Conservation (phyloP, 2,113 vertebrate genomes). For the Heliornis fulica region DNA sequence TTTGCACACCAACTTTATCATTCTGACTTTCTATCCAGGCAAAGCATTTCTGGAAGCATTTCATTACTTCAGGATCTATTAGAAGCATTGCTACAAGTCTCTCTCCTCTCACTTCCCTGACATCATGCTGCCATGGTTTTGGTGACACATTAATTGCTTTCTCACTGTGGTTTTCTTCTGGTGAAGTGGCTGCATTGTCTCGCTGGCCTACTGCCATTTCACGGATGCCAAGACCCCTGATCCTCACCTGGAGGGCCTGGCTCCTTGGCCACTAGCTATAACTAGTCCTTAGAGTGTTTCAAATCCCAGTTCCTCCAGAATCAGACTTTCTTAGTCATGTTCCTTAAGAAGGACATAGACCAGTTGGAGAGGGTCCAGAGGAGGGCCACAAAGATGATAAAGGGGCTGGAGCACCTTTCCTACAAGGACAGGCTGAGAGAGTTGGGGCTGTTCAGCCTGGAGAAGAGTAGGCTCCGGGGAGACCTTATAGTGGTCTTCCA, state of each 20-base stretch:
- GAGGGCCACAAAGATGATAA: too few species aligned
- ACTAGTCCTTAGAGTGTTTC: background rate
- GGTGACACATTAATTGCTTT: background rate
- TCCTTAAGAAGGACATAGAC: too few species aligned
- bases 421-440: too few species aligned
- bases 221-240: background rate
- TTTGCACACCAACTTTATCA: background rate
- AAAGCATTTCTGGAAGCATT: constrained; percentile 16
- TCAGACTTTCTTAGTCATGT: background rate
- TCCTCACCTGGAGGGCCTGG: background rate
- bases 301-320: background rate
- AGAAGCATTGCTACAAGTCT: background rate
- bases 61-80: constrained; percentile 15
- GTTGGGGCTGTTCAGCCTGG: too few species aligned
- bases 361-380: too few species aligned
- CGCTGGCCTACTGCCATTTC: background rate
- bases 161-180: background rate
- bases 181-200: background rate
- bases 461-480: too few species aligned
- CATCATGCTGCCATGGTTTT: background rate
- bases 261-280: background rate
- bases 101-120: background rate
- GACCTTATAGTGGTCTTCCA: too few species aligned
- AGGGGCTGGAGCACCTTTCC: too few species aligned
- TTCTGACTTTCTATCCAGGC: background rate